Base-by-base conservation (phyloP, 2,888 invertebrate genomes). In the Sphaerophoria rueppellii region DNA sequence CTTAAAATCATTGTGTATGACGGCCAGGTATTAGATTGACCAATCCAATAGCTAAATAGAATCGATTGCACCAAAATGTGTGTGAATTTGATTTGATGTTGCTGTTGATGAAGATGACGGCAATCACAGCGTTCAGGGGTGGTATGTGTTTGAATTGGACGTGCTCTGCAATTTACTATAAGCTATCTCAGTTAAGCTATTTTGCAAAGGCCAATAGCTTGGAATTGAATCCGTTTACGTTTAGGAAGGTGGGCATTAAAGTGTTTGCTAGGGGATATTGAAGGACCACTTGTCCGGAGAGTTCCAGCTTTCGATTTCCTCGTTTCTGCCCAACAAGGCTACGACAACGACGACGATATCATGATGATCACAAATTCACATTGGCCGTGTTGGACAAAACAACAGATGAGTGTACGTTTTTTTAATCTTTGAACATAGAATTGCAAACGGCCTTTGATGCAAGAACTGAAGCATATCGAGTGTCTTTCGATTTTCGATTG, bases 11-110 rank as follows among this genome's bases (percentile, higher is more conserved):
- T 61, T 48, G 43, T 70, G 11, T 9, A 43, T 43, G 54, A 50
- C 58, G 63, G 43, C 73, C 73, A 60, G 58, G 63, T 63, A 79
- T 79, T 71, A 74, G 69, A 43, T 79, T 74, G 82, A 60, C 79
- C 65, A 58, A 63, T 57, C 58, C 65, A 79, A 65, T 24, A 24
- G 1, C 24, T 24, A 24, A 24, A 24, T 69, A 65, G 74, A 43
- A 65, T 74, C 70, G 79, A 74, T 74, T 78, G 70, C 54, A 52
- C 34, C 67, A 54, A 63, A 54, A 63, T 67, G 54, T 78, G 69
- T 73, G 63, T 71, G 34, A 69, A 74, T 78, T 24, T 52, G 67
- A 61, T 63, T 78, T 55, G 69, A 70, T 72, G 57, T 65, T 65
- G 50, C 57, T 67, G 32, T 43, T 73, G 65, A 65, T 69, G 69